Base-by-base conservation (phyloP, 2,888 invertebrate species). In the Eueremaeus valkanovi region DNA sequence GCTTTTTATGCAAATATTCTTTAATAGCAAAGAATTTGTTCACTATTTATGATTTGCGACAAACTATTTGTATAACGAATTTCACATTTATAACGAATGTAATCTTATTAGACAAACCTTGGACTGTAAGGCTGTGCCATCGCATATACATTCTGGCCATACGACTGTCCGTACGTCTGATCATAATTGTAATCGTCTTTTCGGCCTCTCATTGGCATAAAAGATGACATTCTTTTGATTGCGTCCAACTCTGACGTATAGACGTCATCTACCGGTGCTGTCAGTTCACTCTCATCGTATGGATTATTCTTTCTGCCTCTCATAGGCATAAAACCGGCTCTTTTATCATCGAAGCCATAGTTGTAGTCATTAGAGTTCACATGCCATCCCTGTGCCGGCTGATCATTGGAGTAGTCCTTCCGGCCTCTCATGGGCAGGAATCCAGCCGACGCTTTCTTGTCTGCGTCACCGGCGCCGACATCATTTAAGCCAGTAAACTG, bases 201-300 rank as follows among this genome's bases (percentile, higher is more conserved):
- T 49, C 75, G 74, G 36, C 77, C 77, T 18, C 77, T 42, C 77
- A 77, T 77, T 33, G 77, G 77, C 77, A 77, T 74, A 51, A 77
- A 77, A 29, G 77, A 77, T 24, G 77, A 76, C 45, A 45, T 45
- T 29, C 77, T 42, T 36, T 77, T 77, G 27, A 73, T 68, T 51
- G 40, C 27, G 13, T 13, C 31, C 21, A 73, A 45, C 18, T 77
- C 75, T 9, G 24, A 33, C 8, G 31, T n/a, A 29, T 61, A 61
- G 21, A 63, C 31, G 29, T 73, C 58, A 13, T 73, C 77, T 11
- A 16, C 45, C 16, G 45, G 18, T 58, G 27, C 21, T 24, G 3
- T 24, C 8, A 6, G 6, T 5, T 29, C 27, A 24, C 2, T 3
- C 5, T 3, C 27, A 24, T 74, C 72, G 21, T 29, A n/a, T 36